Evolutionary conservation across 92 coral and sea anemone species (phyloP), one percentile per base, ranked within the genome.

Genomic region (Epizoanthus illoricatus): DNA sequence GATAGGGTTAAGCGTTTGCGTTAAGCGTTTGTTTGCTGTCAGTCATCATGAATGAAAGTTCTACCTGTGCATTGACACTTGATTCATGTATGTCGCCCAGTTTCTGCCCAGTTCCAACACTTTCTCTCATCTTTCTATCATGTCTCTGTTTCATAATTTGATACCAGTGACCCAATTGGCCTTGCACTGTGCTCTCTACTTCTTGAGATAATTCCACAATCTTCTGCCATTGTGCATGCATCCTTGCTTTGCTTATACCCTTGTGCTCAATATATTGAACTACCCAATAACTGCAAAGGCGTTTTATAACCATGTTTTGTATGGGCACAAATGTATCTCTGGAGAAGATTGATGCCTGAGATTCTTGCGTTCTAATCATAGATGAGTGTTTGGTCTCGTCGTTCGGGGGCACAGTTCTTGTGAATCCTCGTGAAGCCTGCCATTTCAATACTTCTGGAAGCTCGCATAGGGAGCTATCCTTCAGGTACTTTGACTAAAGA

Each of bases 361-460:
- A 80, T 68, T 59, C 81, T 69, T 86, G 86, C 19, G 89, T 28
- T 28, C 36, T 28, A 39, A 11, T 83, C 65, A 7, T 70, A n/a
- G 54, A 24, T 39, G 47, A 83, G 74, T 61, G 41, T 64, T 16
- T 17, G 90, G 83, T 62, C 73, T 47, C 40, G 79, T 62, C 71
- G 84, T 19, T 75, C 65, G 0, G 73, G 21, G 47, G 11, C 18
- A 73, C 60, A 20, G 36, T 41, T 80, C 42, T 13, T 7, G 65
- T 80, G 49, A 85, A 17, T 75, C 66, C 71, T 85, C 76, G 78
- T 54, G 61, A 0, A 42, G 80, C 86, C 42, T 76, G 70, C 90
- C 94, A 92, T 84, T 97, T 97, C 83, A 97, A 91, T 21, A 85
- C 79, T 57, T 94, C 90, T 8, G 98, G 94, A 42, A 97, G 89